Conservation (phyloP, 1,140 invertebrate species). For the Nymphalis io region DNA sequence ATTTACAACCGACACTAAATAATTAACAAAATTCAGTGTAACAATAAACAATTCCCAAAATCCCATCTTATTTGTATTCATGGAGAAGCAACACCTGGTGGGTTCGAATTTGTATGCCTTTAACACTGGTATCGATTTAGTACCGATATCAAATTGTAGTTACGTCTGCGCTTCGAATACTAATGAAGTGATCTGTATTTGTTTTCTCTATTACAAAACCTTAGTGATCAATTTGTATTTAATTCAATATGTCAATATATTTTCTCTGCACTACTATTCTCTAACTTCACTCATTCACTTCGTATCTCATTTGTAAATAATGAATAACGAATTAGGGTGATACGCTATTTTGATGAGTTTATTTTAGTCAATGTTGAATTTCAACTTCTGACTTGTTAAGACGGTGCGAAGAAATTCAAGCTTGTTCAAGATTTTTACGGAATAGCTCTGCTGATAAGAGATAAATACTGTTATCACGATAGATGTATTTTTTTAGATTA, state of each 20-base stretch:
- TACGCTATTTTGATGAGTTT: no score
- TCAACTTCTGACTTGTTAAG: no score
- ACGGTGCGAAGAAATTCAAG: no score
- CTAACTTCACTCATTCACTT: not conserved
- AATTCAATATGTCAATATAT: not conserved
- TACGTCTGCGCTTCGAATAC: constrained; percentile 50
- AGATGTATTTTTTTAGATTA: no score
- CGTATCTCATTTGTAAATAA: no score
- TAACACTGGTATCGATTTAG: constrained; percentile 62
- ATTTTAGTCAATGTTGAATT: no score
- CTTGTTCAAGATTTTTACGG: no score
- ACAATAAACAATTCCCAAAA: constrained; percentile 44
- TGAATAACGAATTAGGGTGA: no score
- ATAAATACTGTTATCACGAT: no score
- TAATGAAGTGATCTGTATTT: constrained; percentile 25
- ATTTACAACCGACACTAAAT: not conserved
- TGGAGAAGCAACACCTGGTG: constrained; percentile 42
- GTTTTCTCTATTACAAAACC: not conserved
- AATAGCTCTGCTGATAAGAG: no score
- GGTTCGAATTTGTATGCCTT: constrained; percentile 62
- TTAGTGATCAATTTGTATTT: not conserved
- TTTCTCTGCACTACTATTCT: not conserved
- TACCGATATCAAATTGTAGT: constrained; percentile 74
- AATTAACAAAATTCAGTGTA: constrained; percentile 9
- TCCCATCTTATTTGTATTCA: constrained; percentile 61